phyloP scores from a whole-genome alignment of 2,797 vertebrate species.

The Coendou prehensilis region DNA sequence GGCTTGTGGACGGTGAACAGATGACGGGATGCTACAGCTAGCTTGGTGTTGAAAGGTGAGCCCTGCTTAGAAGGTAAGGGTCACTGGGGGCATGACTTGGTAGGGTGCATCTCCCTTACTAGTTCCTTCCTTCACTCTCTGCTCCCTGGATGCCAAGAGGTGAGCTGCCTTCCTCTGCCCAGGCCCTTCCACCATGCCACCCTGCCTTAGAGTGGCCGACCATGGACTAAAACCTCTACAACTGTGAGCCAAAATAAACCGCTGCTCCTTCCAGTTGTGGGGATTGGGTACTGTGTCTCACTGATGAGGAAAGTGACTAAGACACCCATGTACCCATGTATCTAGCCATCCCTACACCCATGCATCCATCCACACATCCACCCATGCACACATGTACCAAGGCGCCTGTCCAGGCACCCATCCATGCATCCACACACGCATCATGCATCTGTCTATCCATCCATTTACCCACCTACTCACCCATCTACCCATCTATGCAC shows the following conservation, averaged over 20 bases:
- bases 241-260: not conserved
- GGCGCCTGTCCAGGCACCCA: not conserved
- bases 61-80: not conserved
- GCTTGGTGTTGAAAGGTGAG: not conserved
- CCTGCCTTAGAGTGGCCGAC: not conserved
- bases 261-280: not conserved
- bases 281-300: not conserved
- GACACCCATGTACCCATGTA: not conserved
- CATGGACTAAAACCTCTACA: not conserved
- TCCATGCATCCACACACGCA: fast-evolving
- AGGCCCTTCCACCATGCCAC: not conserved
- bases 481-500: not conserved
- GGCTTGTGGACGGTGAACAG: not conserved
- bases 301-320: not conserved
- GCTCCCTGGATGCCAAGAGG: not conserved
- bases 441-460: not conserved
- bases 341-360: not conserved
- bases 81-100: not conserved
- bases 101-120: not conserved
- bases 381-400: not conserved
- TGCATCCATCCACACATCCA: not conserved
- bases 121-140: not conserved
- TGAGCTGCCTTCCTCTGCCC: not conserved
- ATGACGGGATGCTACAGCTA: not conserved
- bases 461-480: not conserved